Evolutionary conservation across 2,113 vertebrate genomes (phyloP).

Genomic region (Hippocampus comes): DNA sequence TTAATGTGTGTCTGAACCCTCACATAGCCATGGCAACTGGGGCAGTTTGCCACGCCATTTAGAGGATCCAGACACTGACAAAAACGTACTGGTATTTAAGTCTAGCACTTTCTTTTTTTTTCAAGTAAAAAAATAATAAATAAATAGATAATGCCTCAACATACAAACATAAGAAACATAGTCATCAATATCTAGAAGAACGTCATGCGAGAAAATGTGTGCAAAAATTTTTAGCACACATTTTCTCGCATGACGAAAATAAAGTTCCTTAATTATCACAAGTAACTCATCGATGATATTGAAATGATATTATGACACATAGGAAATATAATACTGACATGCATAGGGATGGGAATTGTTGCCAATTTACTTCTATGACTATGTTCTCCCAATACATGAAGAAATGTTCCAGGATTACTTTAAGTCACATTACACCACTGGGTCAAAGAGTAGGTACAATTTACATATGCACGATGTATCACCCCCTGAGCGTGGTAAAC

Average conservation of each 20-base stretch:
- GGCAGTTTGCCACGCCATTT: slow-evolving; percentile 66
- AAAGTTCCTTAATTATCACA: neutral
- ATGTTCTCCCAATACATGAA: neutral
- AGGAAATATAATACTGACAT: neutral
- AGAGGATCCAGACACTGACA: slow-evolving; percentile 58
- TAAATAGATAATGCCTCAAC: neutral
- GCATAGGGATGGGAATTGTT: neutral
- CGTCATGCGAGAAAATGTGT: neutral
- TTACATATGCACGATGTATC: too few relatives aligned
- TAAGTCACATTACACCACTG: too few relatives aligned
- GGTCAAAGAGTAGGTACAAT: too few relatives aligned
- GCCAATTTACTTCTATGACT: neutral
- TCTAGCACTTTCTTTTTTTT: slow-evolving; percentile 42
- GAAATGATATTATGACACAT: neutral
- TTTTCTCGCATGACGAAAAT: neutral
- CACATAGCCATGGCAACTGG: slow-evolving; percentile 71
- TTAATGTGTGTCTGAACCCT: slow-evolving; percentile 66
- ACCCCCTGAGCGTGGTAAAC: too few relatives aligned
- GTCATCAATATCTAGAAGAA: neutral
- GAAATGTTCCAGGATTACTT: too few relatives aligned
- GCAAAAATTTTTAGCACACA: too few relatives aligned
- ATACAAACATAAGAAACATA: neutral
- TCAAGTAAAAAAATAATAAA: neutral
- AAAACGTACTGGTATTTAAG: slow-evolving; percentile 52
- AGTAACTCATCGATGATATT: neutral